These are phyloP conservation scores for Drosophila cardini DNA, from an alignment of 1,140 invertebrate genomes.

Conservation along the genomic window DNA sequence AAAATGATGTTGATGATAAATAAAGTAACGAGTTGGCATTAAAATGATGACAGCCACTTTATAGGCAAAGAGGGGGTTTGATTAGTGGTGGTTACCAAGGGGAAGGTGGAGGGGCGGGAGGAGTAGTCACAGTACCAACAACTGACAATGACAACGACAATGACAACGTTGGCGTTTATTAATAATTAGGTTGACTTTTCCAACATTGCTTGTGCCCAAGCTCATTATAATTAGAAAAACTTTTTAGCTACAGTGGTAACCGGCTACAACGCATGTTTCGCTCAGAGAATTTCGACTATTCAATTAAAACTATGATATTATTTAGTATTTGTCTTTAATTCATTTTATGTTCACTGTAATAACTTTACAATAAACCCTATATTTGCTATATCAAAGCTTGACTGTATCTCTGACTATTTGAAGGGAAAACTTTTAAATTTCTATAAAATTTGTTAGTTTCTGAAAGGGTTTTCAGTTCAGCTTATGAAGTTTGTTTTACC, in stretches of 20 bases:
- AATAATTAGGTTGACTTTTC: constrained; percentile 77
- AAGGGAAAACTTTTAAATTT: too few relatives aligned
- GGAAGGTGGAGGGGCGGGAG: neutral
- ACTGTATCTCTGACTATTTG: too few relatives aligned
- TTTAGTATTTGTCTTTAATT: neutral
- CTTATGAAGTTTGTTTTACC: neutral
- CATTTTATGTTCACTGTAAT: neutral
- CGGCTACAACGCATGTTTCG: neutral
- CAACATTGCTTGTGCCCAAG: constrained; percentile 32
- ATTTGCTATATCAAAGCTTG: too few relatives aligned
- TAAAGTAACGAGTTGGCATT: constrained; percentile 82
- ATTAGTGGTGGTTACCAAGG: neutral
- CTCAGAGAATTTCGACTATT: neutral
- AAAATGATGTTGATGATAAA: constrained; percentile 80
- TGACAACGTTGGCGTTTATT: constrained; percentile 72
- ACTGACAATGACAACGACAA: constrained; percentile 71
- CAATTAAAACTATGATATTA: neutral
- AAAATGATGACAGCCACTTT: constrained; percentile 74
- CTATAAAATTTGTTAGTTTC: too few relatives aligned
- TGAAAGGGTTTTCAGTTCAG: too few relatives aligned
- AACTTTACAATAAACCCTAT: too few relatives aligned
- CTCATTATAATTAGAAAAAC: constrained; percentile 31
- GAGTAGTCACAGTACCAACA: neutral
- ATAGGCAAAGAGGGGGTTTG: constrained; percentile 16
- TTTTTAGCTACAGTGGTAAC: constrained; percentile 8